Conservation (phyloP, 2,797 vertebrate species). For the Aldrovandia affinis region DNA sequence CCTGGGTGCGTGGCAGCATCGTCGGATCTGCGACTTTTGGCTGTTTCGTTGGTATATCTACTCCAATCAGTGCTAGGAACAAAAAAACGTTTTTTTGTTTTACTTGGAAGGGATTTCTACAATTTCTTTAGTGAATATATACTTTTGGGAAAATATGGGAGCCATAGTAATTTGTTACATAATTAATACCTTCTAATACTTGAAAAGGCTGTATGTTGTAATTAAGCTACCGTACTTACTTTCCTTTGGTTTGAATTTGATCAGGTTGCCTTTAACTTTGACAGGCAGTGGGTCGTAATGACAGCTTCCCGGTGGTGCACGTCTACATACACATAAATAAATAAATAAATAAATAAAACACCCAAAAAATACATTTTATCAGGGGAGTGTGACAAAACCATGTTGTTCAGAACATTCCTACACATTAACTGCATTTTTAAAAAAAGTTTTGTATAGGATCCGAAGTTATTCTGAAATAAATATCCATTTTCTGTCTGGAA, state of each 20-base stretch:
- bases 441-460: not conserved
- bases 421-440: not conserved
- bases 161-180: not conserved
- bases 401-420: not conserved
- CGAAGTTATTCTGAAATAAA: not conserved
- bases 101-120: not conserved
- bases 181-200: not conserved
- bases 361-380: not conserved
- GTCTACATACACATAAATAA: slow-evolving; percentile 71
- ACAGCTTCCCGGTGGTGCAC: slow-evolving; percentile 87
- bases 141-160: not conserved
- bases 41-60: slow-evolving; percentile 51
- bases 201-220: not conserved
- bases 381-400: not conserved
- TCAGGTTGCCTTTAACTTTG: slow-evolving; percentile 79
- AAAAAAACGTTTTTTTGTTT: slow-evolving; percentile 12
- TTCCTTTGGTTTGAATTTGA: slow-evolving; percentile 85
- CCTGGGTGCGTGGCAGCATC: slow-evolving; percentile 28
- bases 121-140: not conserved
- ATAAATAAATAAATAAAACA: not conserved
- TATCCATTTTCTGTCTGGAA: not conserved
- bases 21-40: slow-evolving; percentile 54
- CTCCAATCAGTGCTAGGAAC: slow-evolving; percentile 73
- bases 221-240: slow-evolving; percentile 75
- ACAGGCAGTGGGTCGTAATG: slow-evolving; percentile 79